These are phyloP conservation scores for Archocentrus centrarchus DNA, from an alignment of 2,113 vertebrate genomes.

Conservation along the genomic window DNA sequence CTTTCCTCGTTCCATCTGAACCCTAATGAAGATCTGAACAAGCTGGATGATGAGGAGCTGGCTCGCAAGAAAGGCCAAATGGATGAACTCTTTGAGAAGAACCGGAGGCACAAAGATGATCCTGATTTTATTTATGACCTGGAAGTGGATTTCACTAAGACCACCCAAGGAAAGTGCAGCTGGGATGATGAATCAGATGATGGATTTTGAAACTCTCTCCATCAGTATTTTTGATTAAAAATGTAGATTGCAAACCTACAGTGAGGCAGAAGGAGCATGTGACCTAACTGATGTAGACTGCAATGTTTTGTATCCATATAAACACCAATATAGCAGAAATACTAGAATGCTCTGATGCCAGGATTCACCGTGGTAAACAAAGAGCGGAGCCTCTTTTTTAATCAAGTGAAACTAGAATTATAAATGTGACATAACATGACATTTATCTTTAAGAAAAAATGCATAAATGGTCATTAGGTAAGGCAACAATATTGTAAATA, in stretches of 20 bases:
- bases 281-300: not conserved
- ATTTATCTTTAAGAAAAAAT: not conserved
- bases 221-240: not conserved
- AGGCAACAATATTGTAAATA: not conserved
- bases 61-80: constrained; percentile 90
- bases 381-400: not conserved
- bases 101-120: constrained; percentile 88
- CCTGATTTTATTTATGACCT: constrained; percentile 90
- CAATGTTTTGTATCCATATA: not conserved
- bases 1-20: constrained; percentile 78
- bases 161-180: constrained; percentile 84
- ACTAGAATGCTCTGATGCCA: not conserved
- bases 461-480: not conserved
- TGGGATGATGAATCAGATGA: constrained; percentile 90
- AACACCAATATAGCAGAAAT: not conserved
- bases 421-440: not conserved
- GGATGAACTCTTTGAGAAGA: constrained; percentile 92
- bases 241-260: not conserved
- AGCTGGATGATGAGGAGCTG: constrained; percentile 89
- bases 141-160: constrained; percentile 88
- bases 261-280: not conserved
- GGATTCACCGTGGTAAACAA: not conserved
- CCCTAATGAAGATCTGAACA: constrained; percentile 92
- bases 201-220: constrained; percentile 78
- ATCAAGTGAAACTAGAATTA: not conserved